Conservation (phyloP, 2,113 vertebrate genomes). For the Cranoglanis bouderius region DNA sequence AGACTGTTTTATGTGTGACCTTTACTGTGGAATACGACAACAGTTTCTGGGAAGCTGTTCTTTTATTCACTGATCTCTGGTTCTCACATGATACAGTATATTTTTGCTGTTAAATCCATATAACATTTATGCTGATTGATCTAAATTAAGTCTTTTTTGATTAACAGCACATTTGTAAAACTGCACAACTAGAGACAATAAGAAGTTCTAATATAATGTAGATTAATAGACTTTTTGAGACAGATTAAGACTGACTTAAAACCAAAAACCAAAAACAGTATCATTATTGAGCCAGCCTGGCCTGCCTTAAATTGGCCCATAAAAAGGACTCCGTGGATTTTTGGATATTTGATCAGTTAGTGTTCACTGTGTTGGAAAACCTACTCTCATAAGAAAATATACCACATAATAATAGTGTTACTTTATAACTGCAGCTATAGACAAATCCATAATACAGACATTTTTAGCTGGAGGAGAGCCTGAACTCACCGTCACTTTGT, state of each 20-base stretch:
- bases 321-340: background rate
- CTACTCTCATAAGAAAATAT: background rate
- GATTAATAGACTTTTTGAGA: background rate
- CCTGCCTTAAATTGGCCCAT: background rate
- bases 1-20: too few relatives aligned
- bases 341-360: background rate
- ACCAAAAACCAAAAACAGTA: background rate
- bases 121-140: background rate
- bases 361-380: background rate
- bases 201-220: background rate
- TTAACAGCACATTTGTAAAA: too few relatives aligned
- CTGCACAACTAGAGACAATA: background rate
- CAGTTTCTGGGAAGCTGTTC: background rate
- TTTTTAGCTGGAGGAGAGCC: background rate
- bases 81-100: background rate
- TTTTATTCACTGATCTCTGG: background rate
- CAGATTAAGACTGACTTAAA: background rate
- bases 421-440: background rate
- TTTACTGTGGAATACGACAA: background rate
- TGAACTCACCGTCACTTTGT: constrained; percentile 61
- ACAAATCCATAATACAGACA: background rate
- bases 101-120: background rate
- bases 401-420: background rate
- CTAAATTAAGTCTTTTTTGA: too few relatives aligned
- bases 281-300: background rate